Evolutionary conservation across 2,797 vertebrate genomes (phyloP), one percentile per base, ranked within the genome.

Genomic region (Lophotriccus pileatus): DNA sequence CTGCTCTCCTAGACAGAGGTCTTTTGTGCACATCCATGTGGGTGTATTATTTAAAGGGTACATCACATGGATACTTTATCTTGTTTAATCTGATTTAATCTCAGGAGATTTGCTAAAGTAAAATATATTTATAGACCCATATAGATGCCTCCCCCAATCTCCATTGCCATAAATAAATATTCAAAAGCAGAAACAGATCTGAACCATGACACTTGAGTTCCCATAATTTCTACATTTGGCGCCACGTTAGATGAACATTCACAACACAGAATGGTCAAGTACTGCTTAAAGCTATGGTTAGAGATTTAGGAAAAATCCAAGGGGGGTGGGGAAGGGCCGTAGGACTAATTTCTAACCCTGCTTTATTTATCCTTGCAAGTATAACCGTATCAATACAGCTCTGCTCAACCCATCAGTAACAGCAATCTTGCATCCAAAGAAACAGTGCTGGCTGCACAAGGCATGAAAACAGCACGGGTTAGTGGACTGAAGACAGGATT

Each of bases 71-170:
- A 89, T 76, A 91, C 84, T 96, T 97, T 94, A 97, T 96, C 95
- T 94, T 67, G 28, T 83, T 97, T 97, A 97, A 96, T 96, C 96
- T 84, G 94, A 95, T 95, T 95, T 97, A 97, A 97, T 96, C 94
- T 93, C 86, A 84, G 36, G 83, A 96, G 92, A 97, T 97, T 97
- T 95, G 84, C 93, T 87, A 22, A 93, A 94, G 79, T 89, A 91
- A 96, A 96, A 94, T 96, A 68, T 94, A 97, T 97, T 97, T 97
- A 97, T 92, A 96, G 93, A 84, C 41, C 67, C n/a, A 94, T 88
- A 94, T 50, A 95, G 74, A 77, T 78, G 74, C 44, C 63, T 90
- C 63, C 37, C 19, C 4, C 27, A 27, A 28, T 75, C 70, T 72
- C 81, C 41, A 85, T 36, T 7, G 22, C 55, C 64, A 73, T 69